Evolutionary conservation across 2,888 invertebrate genomes (phyloP), one percentile per base, ranked within the genome.

Genomic region (Acleris laterana): DNA sequence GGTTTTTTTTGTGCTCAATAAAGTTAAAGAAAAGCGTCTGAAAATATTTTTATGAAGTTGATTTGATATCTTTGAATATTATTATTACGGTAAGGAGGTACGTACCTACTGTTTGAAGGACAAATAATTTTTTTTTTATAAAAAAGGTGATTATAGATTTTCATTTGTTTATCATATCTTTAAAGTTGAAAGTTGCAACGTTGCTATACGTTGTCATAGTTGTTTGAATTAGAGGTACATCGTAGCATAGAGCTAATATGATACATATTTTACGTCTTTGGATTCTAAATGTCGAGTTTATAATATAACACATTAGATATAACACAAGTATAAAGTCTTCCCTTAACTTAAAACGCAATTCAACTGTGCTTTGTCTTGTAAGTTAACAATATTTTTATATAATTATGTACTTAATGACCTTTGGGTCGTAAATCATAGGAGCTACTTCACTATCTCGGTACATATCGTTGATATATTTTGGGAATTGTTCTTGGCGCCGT

Each of bases 381-480:
- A 17, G 5, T 46, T 17, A n/a, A 46, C 5, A 46, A 2, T n/a
- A 7, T 46, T 46, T 38, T 38, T 3, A 13, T 13, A 4, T 1
- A n/a, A 0, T 46, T 17, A n/a, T 46, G 53, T 32, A 13, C 61
- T 48, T 32, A 62, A 48, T 48, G 55, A 48, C 48, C 19, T 25
- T 20, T 17, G 17, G 2, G 46, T 17, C 22, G 25, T 17, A 3
- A 17, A 22, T 22, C 25, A 49, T 19, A 25, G 46, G 51, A 57
- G 38, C 22, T 6, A 22, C 52, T 58, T 51, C 11, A 4, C 38
- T 58, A 63, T 63, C 63, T 58, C 9, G 48, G 44, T 17, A 50
- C 11, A 22, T 52, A 53, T 49, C 63, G 5, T 51, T 52, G 58
- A 38, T 63, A 52, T 63, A 63, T 57, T 44, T 57, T 28, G 9